Conservation (phyloP, 2,888 invertebrate species). For the Pammene fasciana region DNA sequence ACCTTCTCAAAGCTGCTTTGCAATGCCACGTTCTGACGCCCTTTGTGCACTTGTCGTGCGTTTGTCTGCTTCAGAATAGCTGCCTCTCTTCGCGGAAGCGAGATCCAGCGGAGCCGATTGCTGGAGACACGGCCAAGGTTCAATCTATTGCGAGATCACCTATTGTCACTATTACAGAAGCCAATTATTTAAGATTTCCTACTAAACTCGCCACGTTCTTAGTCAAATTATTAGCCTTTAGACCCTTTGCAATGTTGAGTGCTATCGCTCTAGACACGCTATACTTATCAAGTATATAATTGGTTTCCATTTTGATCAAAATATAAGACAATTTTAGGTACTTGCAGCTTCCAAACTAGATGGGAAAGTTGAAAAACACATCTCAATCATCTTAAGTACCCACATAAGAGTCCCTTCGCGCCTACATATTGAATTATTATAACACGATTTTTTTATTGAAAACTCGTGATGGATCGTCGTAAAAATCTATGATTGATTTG, state of each 20-base stretch:
- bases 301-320: constrained; percentile 1
- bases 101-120: constrained; percentile 66
- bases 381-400: constrained; percentile 50
- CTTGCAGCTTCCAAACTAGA: constrained; percentile 20
- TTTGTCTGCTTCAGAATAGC: constrained; percentile 68
- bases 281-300: background rate
- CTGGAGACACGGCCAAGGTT: constrained; percentile 60
- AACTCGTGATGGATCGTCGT: constrained; percentile 80
- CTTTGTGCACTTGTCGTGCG: constrained; percentile 72
- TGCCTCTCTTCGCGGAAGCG: constrained; percentile 69
- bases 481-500: constrained; percentile 82
- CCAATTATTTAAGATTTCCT: constrained; percentile 47
- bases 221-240: constrained; percentile 30
- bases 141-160: constrained; percentile 72
- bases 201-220: constrained; percentile 30
- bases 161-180: constrained; percentile 58
- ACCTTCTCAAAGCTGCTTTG: constrained; percentile 62
- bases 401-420: constrained; percentile 48
- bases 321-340: constrained; percentile 27
- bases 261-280: constrained; percentile 7
- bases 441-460: constrained; percentile 70
- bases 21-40: constrained; percentile 64
- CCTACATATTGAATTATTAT: constrained; percentile 54
- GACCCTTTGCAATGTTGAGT: constrained; percentile 21
- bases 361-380: constrained; percentile 34